Base-by-base conservation (phyloP, 2,888 invertebrate genomes). In the Pyralis farinalis region DNA sequence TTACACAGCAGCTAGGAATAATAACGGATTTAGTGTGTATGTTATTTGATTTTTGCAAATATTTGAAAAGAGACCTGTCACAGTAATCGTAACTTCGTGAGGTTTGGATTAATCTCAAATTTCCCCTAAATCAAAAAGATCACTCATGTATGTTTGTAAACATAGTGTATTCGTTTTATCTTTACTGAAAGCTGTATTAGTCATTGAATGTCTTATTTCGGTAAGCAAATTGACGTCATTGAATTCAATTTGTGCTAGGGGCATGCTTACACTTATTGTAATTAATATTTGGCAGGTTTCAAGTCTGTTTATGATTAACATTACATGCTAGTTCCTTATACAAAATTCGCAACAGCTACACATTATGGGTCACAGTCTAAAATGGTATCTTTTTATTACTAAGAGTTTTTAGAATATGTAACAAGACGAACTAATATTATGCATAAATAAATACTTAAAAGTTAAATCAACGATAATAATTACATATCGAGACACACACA, bases 261-360 rank as follows among this genome's bases (percentile, higher is more conserved):
- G 46, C 49, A 53, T 46, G 50, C 32, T 39, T 53, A 55, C 46
- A 60, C 70, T 71, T 74, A 76, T 59, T 65, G 65, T 69, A 29
- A 69, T 61, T 68, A 73, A 74, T 75, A 79, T 80, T 79, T 81
- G 81, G 80, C 79, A 79, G 81, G 71, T 71, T 66, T 70, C 63
- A 72, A 72, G 69, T 74, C 68, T 64, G 58, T 58, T 49, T 53
- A 61, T 38, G 48, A 44, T 48, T 51, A 47, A 42, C 16, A 42
- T 38, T 56, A 58, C 40, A 12, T 37, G 40, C 42, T 51, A 52
- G 37, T 34, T 36, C 34, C 40, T 39, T 37, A 42, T 37, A 43
- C 12, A 36, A 8, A 43, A 29, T 30, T 34, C 16, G 42, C 42
- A 43, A 28, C 43, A 35, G 29, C 20, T 46, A 45, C 47, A 51